Evolutionary conservation across 1,140 invertebrate species (phyloP), one percentile per base, ranked within the genome.

Genomic region (Chelonus insularis): DNA sequence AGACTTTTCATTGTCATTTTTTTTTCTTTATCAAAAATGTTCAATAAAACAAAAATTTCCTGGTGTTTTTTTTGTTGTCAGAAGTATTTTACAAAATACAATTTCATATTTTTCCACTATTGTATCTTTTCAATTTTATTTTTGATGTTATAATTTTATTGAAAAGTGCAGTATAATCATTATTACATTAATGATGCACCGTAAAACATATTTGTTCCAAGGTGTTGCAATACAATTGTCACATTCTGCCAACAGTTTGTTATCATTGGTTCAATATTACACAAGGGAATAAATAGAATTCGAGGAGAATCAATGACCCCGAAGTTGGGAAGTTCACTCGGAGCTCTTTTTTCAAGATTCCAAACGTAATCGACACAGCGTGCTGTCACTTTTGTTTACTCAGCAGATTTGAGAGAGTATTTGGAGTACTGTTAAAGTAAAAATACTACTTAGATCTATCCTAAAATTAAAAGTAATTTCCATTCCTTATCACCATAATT

Each of bases 361-460:
- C 16, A 32, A 11, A 1, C 39, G 51, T 16, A 43, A 55, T 39
- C 37, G 55, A 37, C 32, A 29, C 25, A 29, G 50, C 36, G 51
- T 64, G 60, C 65, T 72, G 71, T 73, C 68, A 73, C 64, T 67
- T 67, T 71, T 72, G 71, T 71, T 70, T 72, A 70, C 61, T 43
- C 60, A 32, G 43, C 18, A 43, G 45, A 23, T 52, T 39, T 52
- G 8, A 2, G 14, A 43, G 23, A 16, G 39, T 14, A 32, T 18
- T 54, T 54, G 25, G 1, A 9, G 20, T 32, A 18, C 20, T 59
- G 25, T 37, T 37, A 25, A 7, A 50, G 37, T 29, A 59, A 36
- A 20, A 59, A 14, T 32, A 34, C 57, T 48, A 54, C 32, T 51
- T 59, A 56, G 8, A 34, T 21, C 57, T 41, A n/a, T 4, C 32